Conservation (phyloP, 1,140 invertebrate genomes). For the Uloborus diversus region DNA sequence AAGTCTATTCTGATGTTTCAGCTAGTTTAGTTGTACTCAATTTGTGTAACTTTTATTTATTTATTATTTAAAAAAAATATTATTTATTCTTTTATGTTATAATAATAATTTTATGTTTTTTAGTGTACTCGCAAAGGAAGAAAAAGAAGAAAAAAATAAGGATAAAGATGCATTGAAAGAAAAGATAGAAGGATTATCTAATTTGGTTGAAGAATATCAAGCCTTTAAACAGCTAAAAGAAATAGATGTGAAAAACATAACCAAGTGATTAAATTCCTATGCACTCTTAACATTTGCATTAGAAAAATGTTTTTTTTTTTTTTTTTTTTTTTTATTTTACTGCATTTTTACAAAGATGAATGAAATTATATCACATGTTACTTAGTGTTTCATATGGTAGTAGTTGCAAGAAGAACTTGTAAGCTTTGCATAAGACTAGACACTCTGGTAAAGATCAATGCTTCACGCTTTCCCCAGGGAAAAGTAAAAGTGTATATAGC, state of each 20-base stretch:
- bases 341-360: neutral
- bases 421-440: too few species aligned
- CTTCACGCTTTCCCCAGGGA: too few species aligned
- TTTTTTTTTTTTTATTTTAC: neutral
- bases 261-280: neutral
- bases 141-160: neutral
- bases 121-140: neutral
- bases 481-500: too few species aligned
- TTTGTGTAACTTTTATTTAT: too few species aligned
- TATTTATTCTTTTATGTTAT: too few species aligned
- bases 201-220: neutral
- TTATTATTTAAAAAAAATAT: too few species aligned
- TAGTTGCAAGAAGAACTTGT: too few species aligned
- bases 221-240: neutral
- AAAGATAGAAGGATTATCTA: neutral
- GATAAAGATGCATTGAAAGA: neutral
- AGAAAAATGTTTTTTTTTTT: neutral
- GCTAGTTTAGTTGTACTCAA: too few species aligned
- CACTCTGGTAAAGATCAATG: too few species aligned
- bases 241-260: neutral
- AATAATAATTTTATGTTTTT: too few species aligned
- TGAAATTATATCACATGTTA: neutral
- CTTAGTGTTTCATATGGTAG: too few species aligned
- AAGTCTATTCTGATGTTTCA: too few species aligned
- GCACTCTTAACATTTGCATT: neutral